Conservation (phyloP, 1,140 invertebrate genomes). For the Caerostris darwini region DNA sequence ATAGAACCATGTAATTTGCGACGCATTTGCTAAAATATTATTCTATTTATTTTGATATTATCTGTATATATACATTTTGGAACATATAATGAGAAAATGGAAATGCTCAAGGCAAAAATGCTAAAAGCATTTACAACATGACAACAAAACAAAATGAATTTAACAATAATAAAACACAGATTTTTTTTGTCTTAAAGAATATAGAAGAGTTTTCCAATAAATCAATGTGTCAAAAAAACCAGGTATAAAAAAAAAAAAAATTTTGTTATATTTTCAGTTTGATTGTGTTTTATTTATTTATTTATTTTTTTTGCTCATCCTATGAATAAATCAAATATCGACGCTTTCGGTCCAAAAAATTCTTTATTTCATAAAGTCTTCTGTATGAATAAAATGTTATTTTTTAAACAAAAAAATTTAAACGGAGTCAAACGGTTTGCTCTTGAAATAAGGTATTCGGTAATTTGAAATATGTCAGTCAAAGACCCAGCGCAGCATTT, state of each 20-base stretch:
- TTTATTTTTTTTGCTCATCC: background rate
- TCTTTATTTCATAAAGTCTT: background rate
- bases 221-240: conserved; percentile 14
- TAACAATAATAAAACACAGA: background rate
- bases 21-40: no score
- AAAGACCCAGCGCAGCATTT: background rate
- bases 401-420: background rate
- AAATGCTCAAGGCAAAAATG: no score
- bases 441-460: background rate
- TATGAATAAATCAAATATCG: conserved; percentile 70
- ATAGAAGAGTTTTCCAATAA: conserved; percentile 61
- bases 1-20: no score
- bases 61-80: no score
- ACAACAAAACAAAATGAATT: no score
- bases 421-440: conserved; percentile 20
- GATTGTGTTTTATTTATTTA: conserved; percentile 8
- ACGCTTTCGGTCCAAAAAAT: background rate
- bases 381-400: background rate
- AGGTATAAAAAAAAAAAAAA: background rate
- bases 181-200: background rate
- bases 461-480: conserved; percentile 43
- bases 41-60: no score
- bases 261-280: background rate
- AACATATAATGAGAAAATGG: no score
- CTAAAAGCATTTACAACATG: no score